Percentiles rank a stretch among this genome's conserved stretches.
Conservation (phyloP, 2,888 invertebrate genomes). For the Pseudeuparius sepicola region DNA sequence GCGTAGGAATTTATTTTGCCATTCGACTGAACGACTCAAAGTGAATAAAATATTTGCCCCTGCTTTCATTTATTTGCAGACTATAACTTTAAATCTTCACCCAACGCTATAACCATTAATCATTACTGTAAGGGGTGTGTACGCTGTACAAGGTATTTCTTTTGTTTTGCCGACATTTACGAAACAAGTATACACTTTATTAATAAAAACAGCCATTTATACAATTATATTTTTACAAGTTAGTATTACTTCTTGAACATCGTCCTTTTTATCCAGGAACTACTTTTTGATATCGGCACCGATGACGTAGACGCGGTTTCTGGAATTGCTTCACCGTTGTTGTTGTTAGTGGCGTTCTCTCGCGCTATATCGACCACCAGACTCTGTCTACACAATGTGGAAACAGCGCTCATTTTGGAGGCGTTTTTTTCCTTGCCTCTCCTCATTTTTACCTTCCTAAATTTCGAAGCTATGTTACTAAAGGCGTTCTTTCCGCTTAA, state of each 20-base stretch:
- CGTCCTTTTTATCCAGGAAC: slow-evolving; percentile 33
- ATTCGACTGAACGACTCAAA: no score
- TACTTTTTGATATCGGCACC: slow-evolving; percentile 19
- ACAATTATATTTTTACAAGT: slow-evolving; percentile 4
- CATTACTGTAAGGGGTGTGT: no score
- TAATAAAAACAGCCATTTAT: neutral
- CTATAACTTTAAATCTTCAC: no score
- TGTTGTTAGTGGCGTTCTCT: slow-evolving; percentile 8
- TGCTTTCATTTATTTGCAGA: no score
- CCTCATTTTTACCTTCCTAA: slow-evolving; percentile 47
- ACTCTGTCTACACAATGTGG: slow-evolving; percentile 65
- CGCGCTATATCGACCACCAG: slow-evolving; percentile 53
- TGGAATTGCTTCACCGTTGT: slow-evolving; percentile 17
- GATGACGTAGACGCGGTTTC: slow-evolving; percentile 10
- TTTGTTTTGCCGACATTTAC: no score
- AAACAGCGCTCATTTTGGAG: slow-evolving; percentile 46
- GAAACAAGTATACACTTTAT: no score
- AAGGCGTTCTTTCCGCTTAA: slow-evolving; percentile 41
- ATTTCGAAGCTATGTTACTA: slow-evolving; percentile 49
- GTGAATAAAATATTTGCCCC: no score
- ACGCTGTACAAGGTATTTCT: no score
- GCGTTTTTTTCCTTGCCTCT: slow-evolving; percentile 34
- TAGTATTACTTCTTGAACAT: slow-evolving; percentile 30
- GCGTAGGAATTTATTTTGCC: no score
- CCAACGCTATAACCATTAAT: no score